Evolutionary conservation across 30 jellyfish, hydroid and myxozoan species (phyloP).

Genomic region (Cassiopea andromeda): DNA sequence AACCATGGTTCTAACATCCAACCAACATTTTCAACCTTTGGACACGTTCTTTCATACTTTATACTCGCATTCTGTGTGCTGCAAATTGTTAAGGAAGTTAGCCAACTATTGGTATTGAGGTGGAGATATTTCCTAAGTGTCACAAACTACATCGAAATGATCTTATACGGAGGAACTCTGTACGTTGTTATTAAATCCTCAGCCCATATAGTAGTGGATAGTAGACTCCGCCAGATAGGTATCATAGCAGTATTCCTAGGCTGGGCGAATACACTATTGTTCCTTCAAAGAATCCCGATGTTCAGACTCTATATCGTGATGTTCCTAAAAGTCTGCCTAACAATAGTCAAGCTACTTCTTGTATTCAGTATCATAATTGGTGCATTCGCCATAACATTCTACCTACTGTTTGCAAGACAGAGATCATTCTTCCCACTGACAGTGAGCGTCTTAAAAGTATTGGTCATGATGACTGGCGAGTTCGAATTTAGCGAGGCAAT

Average conservation of each 20-base stretch:
- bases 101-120: conserved; percentile 35
- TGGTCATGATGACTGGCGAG: conserved; percentile 91
- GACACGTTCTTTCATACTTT: conserved; percentile 35
- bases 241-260: conserved; percentile 59
- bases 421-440: conserved; percentile 33
- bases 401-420: conserved; percentile 63
- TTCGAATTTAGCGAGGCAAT: conserved; percentile 61
- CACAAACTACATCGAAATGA: conserved; percentile 39
- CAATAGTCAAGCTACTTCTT: conserved; percentile 55
- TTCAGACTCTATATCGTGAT: conserved; percentile 78
- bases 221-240: conserved; percentile 42
- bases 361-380: conserved; percentile 64
- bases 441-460: conserved; percentile 33
- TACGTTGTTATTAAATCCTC: conserved; percentile 10
- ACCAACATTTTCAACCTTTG: conserved; percentile 27
- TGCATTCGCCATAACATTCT: conserved; percentile 74
- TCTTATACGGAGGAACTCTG: conserved; percentile 25
- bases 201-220: background rate
- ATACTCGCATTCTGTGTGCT: conserved; percentile 22
- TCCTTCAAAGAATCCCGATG: conserved; percentile 66
- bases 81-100: conserved; percentile 34
- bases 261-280: conserved; percentile 74
- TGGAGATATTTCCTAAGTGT: conserved; percentile 29
- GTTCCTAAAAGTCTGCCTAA: conserved; percentile 68
- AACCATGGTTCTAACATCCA: background rate